Evolutionary conservation across 37 sponge, comb jelly and placozoan genomes (phyloP).

Genomic region (Crambe crambe): DNA sequence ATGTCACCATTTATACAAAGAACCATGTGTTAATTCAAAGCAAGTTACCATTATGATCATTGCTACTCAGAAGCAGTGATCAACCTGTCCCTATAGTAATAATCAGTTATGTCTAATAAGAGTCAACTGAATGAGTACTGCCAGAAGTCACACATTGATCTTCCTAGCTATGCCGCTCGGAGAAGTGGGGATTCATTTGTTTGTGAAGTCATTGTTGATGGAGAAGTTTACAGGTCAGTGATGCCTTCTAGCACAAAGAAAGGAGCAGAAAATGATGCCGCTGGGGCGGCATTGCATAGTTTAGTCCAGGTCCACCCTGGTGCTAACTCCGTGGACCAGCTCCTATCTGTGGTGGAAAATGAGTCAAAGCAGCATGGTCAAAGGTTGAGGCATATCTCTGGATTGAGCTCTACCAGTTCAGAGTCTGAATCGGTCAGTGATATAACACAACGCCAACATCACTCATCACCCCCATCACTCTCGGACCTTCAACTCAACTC

Average conservation of each 20-base stretch:
- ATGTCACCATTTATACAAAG: no score
- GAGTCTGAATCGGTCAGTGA: no score
- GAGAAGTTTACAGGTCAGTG: conserved; percentile 6
- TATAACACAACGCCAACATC: no score
- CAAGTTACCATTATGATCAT: no score
- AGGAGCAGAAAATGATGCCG: conserved; percentile 66
- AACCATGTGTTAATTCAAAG: no score
- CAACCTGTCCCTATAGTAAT: neutral
- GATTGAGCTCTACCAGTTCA: neutral
- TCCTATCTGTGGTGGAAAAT: neutral
- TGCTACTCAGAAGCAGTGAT: neutral
- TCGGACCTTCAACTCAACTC: no score
- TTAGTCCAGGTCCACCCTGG: neutral
- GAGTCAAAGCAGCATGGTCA: neutral
- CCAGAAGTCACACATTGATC: conserved; percentile 26
- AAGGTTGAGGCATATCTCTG: neutral
- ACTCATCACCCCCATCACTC: neutral
- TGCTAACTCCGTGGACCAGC: neutral
- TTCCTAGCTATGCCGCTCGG: conserved; percentile 26
- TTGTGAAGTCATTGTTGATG: conserved; percentile 16
- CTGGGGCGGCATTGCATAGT: conserved; percentile 30
- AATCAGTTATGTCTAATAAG: conserved; percentile 21
- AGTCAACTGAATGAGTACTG: conserved; percentile 46
- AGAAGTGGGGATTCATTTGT: conserved; percentile 6
- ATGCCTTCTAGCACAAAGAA: conserved; percentile 34